Evolutionary conservation across 2,888 invertebrate genomes (phyloP).

Genomic region (Bombylius major): DNA sequence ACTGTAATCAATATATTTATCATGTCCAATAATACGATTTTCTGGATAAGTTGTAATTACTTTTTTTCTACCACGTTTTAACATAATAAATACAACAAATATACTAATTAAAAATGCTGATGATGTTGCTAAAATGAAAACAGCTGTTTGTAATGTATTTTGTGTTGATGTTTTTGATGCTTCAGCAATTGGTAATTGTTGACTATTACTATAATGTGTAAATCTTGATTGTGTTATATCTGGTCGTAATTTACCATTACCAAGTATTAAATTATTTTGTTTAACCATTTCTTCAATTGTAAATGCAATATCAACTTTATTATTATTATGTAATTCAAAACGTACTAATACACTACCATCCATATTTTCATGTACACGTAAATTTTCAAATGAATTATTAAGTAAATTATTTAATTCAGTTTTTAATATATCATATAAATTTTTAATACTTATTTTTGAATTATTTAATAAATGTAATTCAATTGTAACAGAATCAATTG

Average conservation of each 20-base stretch:
- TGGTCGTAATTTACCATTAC: slow-evolving; percentile 37
- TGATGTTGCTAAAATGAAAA: slow-evolving; percentile 63
- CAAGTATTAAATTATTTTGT: slow-evolving; percentile 26
- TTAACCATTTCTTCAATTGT: slow-evolving; percentile 65
- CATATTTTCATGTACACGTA: slow-evolving; percentile 40
- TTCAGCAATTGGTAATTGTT: slow-evolving; percentile 21
- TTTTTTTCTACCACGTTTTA: slow-evolving; percentile 49
- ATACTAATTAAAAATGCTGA: slow-evolving; percentile 71
- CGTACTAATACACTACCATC: slow-evolving; percentile 41
- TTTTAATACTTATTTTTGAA: slow-evolving; percentile 38
- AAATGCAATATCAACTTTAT: slow-evolving; percentile 67
- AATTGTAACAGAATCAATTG: slow-evolving; percentile 62
- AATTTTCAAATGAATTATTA: slow-evolving; percentile 40
- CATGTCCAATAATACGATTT: slow-evolving; percentile 17
- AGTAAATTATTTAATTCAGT: slow-evolving; percentile 32
- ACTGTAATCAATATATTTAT: slow-evolving; percentile 30
- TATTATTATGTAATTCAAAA: slow-evolving; percentile 54
- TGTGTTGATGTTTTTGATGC: slow-evolving; percentile 31
- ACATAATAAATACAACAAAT: slow-evolving; percentile 57
- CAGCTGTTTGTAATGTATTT: slow-evolving; percentile 54
- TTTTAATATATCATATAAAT: slow-evolving; percentile 38
- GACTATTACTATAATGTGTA: slow-evolving; percentile 36
- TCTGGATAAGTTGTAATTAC: slow-evolving; percentile 12
- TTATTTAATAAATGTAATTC: slow-evolving; percentile 59
- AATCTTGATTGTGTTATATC: slow-evolving; percentile 54